phyloP scores from a whole-genome alignment of 1,140 invertebrate genomes.

The Formica exsecta region DNA sequence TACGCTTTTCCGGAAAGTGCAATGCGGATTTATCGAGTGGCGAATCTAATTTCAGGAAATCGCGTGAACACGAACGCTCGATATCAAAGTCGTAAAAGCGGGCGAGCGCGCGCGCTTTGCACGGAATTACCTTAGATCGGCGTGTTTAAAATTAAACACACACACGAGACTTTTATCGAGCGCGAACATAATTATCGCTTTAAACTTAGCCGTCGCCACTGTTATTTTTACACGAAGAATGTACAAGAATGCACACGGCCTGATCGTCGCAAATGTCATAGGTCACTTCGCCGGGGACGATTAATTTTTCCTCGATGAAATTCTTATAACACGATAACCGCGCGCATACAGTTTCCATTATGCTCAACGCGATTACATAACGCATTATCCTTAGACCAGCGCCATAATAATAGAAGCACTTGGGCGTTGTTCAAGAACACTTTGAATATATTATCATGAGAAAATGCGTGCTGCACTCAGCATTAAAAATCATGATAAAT shows the following conservation, averaged over 20 bases:
- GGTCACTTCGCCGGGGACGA: slow-evolving; percentile 26
- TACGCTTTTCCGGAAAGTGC: slow-evolving; percentile 13
- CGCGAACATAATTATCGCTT: slow-evolving; percentile 56
- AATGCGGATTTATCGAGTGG: slow-evolving; percentile 49
- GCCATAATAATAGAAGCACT: slow-evolving; percentile 33
- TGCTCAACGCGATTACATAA: slow-evolving; percentile 44
- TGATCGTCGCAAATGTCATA: slow-evolving; percentile 68
- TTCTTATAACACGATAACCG: slow-evolving; percentile 35
- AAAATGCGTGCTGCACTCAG: not conserved
- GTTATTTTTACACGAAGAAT: slow-evolving; percentile 69
- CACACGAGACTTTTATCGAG: slow-evolving; percentile 13
- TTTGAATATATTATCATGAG: slow-evolving; percentile 29
- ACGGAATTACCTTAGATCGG: slow-evolving; percentile 36
- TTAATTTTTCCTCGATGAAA: slow-evolving; percentile 57
- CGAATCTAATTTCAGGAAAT: slow-evolving; percentile 53
- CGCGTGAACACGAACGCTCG: slow-evolving; percentile 36
- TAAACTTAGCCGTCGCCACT: slow-evolving; percentile 47
- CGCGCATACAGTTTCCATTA: slow-evolving; percentile 6
- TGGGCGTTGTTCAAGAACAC: not conserved
- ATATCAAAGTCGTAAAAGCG: slow-evolving; percentile 44
- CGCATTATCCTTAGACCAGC: slow-evolving; percentile 30
- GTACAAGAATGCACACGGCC: slow-evolving; percentile 46
- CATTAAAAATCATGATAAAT: not conserved
- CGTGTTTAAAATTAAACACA: slow-evolving; percentile 53
- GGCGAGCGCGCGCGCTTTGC: not conserved